phyloP scores from a whole-genome alignment of 1,140 invertebrate species.

The Bactericera cockerelli region DNA sequence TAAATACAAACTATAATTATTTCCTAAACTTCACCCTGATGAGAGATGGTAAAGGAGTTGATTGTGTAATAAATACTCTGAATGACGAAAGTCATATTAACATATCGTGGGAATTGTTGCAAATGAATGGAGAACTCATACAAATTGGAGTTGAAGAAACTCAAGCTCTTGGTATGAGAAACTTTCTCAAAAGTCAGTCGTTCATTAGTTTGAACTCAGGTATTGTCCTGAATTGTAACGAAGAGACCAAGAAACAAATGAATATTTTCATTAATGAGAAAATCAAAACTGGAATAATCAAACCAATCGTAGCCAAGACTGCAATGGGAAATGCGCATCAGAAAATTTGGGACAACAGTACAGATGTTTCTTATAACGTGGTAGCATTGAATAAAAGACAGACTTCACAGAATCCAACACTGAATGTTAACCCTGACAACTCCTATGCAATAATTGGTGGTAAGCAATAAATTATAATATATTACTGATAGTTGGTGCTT shows the following conservation, averaged over 20 bases:
- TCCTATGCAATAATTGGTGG: neutral
- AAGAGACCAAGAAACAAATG: neutral
- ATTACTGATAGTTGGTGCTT: no score
- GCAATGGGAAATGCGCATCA: neutral
- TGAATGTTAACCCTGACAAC: neutral
- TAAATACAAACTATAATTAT: no score
- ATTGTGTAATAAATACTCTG: neutral
- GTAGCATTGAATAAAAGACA: neutral
- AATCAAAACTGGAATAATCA: neutral
- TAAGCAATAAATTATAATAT: no score
- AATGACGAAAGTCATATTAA: neutral
- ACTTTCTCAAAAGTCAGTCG: neutral
- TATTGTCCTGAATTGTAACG: neutral
- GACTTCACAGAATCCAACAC: neutral
- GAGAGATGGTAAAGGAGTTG: neutral
- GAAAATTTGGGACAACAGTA: neutral
- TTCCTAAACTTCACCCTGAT: no score
- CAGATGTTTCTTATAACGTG: neutral
- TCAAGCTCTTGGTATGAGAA: neutral
- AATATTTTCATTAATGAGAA: neutral
- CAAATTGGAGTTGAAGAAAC: neutral
- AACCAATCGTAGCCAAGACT: neutral
- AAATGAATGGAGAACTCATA: neutral
- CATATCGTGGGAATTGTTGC: neutral
- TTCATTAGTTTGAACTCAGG: slow-evolving; percentile 2